Conservation (phyloP, 2,888 invertebrate genomes). For the Dysmachus trigonus region DNA sequence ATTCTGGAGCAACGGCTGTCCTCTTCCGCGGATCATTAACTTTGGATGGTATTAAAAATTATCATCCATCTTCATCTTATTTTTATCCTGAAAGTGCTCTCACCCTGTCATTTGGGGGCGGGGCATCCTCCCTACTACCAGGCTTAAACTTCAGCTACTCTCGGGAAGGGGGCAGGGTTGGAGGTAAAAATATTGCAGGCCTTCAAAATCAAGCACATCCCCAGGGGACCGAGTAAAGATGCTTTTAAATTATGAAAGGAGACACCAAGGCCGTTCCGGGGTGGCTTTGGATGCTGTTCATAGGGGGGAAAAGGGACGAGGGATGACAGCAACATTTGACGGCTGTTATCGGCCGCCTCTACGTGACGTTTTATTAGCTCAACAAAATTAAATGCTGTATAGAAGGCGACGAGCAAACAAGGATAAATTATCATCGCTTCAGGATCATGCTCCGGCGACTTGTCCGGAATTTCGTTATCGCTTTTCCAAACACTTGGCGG, state of each 20-base stretch:
- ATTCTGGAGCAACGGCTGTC: conserved; percentile 15
- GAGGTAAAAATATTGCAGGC: background rate
- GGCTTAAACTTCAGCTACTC: background rate
- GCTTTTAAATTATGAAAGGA: background rate
- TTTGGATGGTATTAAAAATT: conserved; percentile 29
- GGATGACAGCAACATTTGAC: background rate
- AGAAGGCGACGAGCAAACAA: background rate
- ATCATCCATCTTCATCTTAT: conserved; percentile 23
- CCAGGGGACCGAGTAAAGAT: background rate
- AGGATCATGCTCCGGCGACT: background rate
- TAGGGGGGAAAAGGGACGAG: too few species aligned
- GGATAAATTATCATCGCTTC: background rate
- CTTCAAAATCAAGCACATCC: background rate
- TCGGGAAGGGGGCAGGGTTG: background rate
- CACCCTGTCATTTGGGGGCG: background rate
- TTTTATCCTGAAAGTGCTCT: background rate
- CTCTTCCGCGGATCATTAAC: conserved; percentile 17
- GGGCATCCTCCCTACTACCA: background rate
- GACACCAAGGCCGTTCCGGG: background rate
- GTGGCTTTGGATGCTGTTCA: background rate
- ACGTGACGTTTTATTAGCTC: background rate
- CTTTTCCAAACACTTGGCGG: background rate
- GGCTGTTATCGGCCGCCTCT: background rate
- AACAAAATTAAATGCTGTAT: background rate
- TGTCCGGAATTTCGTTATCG: background rate